A percentile compares a stretch with the other conserved stretches of the same genome.
phyloP scores from a whole-genome alignment of 2,888 invertebrate genomes.

The Agrochola lychnidis region DNA sequence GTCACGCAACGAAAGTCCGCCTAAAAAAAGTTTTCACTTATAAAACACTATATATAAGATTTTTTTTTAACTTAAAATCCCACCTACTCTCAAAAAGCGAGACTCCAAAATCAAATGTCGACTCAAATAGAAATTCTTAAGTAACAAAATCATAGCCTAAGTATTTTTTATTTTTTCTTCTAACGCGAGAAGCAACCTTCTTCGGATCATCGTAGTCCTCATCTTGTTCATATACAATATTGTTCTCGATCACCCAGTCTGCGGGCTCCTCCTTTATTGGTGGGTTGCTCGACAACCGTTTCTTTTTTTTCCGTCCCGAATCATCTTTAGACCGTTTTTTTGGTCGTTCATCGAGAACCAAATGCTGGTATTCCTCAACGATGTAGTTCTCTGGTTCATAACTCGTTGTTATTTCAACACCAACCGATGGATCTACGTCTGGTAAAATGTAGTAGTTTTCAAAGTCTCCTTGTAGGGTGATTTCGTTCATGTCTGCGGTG shows the following conservation, averaged over 20 bases:
- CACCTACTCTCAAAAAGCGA: conserved; percentile 27
- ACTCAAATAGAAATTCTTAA: conserved; percentile 89
- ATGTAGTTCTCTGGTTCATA: conserved; percentile 87
- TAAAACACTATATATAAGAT: background rate
- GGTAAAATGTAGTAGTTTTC: conserved; percentile 88
- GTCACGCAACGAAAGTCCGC: background rate
- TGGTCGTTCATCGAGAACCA: conserved; percentile 82
- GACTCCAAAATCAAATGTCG: conserved; percentile 64
- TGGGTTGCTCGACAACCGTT: conserved; percentile 67
- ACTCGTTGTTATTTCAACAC: conserved; percentile 85
- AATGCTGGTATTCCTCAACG: conserved; percentile 83
- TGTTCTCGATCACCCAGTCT: conserved; percentile 85
- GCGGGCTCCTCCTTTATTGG: conserved; percentile 73
- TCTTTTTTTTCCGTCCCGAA: conserved; percentile 76
- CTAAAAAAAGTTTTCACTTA: background rate
- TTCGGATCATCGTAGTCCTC: conserved; percentile 83
- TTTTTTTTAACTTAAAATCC: conserved; percentile 1
- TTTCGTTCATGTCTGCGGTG: conserved; percentile 85
- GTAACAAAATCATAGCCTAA: conserved; percentile 87
- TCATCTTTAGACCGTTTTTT: conserved; percentile 78
- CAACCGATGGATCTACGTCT: conserved; percentile 85
- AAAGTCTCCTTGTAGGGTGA: conserved; percentile 84
- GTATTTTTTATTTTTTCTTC: conserved; percentile 89
- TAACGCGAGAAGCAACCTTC: conserved; percentile 80
- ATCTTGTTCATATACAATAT: conserved; percentile 80